Percentiles rank a stretch among this genome's conserved stretches.
Evolutionary conservation across 2,888 invertebrate species (phyloP).

Genomic region (Prenolepis imparis): DNA sequence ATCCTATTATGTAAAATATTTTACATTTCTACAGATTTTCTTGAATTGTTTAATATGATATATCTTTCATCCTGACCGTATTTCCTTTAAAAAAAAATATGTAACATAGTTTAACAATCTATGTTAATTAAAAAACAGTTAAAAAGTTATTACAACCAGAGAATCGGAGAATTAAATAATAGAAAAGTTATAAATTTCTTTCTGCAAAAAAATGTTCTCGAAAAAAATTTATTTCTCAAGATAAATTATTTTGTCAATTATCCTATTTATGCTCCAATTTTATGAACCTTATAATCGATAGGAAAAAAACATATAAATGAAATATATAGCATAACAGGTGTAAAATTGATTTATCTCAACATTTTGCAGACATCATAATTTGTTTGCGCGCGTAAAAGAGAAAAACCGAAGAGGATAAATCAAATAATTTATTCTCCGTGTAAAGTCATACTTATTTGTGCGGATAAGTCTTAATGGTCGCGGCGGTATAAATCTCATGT

Average conservation of each 20-base stretch:
- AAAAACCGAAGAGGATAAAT: conserved; percentile 41
- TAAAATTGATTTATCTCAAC: conserved; percentile 5
- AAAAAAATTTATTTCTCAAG: conserved; percentile 10
- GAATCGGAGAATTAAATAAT: no score
- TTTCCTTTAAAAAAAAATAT: neutral
- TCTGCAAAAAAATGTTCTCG: neutral
- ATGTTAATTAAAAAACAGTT: no score
- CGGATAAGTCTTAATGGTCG: conserved; percentile 56
- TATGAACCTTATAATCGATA: neutral
- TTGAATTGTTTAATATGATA: neutral
- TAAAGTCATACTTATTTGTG: conserved; percentile 58
- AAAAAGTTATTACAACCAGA: no score
- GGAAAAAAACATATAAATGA: neutral
- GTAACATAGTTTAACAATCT: neutral
- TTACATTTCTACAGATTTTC: neutral
- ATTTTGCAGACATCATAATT: conserved; percentile 23
- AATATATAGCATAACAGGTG: neutral
- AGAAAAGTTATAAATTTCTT: no score
- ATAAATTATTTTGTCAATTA: neutral
- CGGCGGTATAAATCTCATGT: conserved; percentile 49
- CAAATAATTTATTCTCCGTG: conserved; percentile 31
- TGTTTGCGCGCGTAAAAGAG: conserved; percentile 23
- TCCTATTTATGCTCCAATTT: neutral
- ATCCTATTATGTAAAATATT: neutral
- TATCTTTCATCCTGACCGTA: neutral